Evolutionary conservation across 2,888 invertebrate genomes (phyloP).

Genomic region (Temnothorax unifasciatus): DNA sequence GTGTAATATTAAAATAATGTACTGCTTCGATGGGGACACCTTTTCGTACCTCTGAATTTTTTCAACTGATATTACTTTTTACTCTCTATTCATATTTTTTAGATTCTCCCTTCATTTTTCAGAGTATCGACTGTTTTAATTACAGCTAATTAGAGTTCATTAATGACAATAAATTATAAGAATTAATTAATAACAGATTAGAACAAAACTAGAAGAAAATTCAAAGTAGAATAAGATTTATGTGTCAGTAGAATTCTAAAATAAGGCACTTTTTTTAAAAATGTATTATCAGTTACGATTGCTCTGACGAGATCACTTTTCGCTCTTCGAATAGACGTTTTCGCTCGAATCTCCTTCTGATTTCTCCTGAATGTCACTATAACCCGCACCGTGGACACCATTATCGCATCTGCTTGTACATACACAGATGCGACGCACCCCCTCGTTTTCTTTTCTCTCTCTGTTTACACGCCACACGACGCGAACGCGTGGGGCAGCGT

Average conservation of each 20-base stretch:
- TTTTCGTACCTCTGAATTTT: slow-evolving; percentile 6
- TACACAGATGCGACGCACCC: slow-evolving; percentile 59
- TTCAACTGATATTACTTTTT: background rate
- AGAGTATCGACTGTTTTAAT: background rate
- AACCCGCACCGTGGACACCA: slow-evolving; percentile 50
- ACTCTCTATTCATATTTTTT: background rate
- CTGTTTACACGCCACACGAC: slow-evolving; percentile 74
- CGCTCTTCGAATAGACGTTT: slow-evolving; percentile 13
- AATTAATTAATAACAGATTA: background rate
- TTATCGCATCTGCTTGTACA: slow-evolving; percentile 37
- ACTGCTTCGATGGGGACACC: background rate
- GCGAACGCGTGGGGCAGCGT: slow-evolving; percentile 66
- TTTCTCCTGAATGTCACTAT: slow-evolving; percentile 33
- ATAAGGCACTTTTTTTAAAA: background rate
- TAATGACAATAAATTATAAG: background rate
- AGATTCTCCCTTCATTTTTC: background rate
- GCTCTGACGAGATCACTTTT: background rate
- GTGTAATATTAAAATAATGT: slow-evolving; percentile 21
- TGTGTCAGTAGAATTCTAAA: background rate
- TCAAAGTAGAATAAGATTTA: background rate
- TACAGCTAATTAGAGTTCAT: background rate
- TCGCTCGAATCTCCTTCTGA: slow-evolving; percentile 14
- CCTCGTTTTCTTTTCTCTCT: slow-evolving; percentile 72
- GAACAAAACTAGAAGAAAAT: background rate
- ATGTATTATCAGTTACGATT: background rate